Conservation (phyloP, 2,113 vertebrate genomes). For the Procavia capensis region DNA sequence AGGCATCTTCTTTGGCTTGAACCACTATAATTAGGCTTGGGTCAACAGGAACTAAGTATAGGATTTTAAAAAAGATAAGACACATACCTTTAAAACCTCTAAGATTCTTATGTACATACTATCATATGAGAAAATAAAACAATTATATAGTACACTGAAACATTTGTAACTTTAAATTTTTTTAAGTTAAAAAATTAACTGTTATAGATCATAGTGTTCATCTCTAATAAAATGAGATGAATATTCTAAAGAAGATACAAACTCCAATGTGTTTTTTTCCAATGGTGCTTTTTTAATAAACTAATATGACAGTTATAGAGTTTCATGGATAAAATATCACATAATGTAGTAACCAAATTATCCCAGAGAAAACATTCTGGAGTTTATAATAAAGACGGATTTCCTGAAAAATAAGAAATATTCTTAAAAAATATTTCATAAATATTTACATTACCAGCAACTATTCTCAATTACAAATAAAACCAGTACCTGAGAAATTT, state of each 20-base stretch:
- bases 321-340: slow-evolving; percentile 46
- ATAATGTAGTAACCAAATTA: slow-evolving; percentile 35
- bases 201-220: slow-evolving; percentile 17
- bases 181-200: slow-evolving; percentile 22
- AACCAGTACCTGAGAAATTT: slow-evolving; percentile 95
- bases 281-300: slow-evolving; percentile 18
- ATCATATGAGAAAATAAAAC: slow-evolving; percentile 38
- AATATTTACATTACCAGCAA: slow-evolving; percentile 7
- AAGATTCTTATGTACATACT: slow-evolving; percentile 5
- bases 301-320: background rate
- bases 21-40: slow-evolving; percentile 96
- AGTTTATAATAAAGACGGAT: background rate
- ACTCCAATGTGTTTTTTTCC: background rate
- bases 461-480: slow-evolving; percentile 57
- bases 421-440: slow-evolving; percentile 35
- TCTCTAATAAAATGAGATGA: slow-evolving; percentile 26
- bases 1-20: slow-evolving; percentile 97
- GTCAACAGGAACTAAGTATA: slow-evolving; percentile 94
- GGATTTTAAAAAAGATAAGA: slow-evolving; percentile 45
- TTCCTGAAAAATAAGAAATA: slow-evolving; percentile 37
- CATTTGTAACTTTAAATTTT: background rate
- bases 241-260: slow-evolving; percentile 22
- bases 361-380: slow-evolving; percentile 6
- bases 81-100: background rate
- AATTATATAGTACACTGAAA: background rate